A percentile compares a stretch with the other conserved stretches of the same genome.
Conservation (phyloP, 1,140 invertebrate species). For the Drosophila orena region DNA sequence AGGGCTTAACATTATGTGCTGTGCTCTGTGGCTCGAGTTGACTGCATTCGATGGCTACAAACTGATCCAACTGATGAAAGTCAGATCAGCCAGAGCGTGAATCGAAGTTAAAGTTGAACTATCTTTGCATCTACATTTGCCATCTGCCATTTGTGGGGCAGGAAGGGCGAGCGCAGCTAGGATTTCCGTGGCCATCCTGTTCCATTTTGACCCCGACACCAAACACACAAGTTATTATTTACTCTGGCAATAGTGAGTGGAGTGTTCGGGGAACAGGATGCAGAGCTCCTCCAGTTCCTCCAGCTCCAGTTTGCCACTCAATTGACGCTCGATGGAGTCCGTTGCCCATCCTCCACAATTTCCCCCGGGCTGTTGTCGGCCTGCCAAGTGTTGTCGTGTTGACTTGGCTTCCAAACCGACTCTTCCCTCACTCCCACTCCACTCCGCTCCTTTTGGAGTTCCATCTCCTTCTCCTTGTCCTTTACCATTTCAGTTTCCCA, state of each 20-base stretch:
- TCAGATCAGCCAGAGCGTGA: constrained; percentile 15
- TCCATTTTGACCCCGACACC: constrained; percentile 59
- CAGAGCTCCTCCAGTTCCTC: constrained; percentile 39
- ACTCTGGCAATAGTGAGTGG: constrained; percentile 64
- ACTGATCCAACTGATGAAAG: constrained; percentile 19
- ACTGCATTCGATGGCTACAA: constrained; percentile 6
- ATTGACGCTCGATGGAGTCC: constrained; percentile 51
- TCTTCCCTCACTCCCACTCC: constrained; percentile 1
- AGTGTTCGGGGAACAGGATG: constrained; percentile 25
- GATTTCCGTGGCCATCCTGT: constrained; percentile 62
- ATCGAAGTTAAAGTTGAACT: not conserved
- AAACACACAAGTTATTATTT: constrained; percentile 77
- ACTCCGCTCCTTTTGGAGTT: not conserved
- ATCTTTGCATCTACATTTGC: constrained; percentile 38
- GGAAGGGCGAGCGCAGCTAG: constrained; percentile 55
- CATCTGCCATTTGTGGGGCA: constrained; percentile 3
- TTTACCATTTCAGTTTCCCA: constrained; percentile 14
- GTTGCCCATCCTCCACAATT: constrained; percentile 2
- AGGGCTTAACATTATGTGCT: constrained; percentile 10
- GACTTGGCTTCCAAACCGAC: constrained; percentile 32
- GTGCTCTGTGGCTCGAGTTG: not conserved
- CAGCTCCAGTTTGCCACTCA: constrained; percentile 74
- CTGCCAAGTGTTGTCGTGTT: constrained; percentile 49
- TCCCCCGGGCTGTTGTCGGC: constrained; percentile 38
- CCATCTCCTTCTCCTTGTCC: constrained; percentile 1